Base-by-base conservation (phyloP, 2,888 invertebrate genomes). In the Hartigia nigra region DNA sequence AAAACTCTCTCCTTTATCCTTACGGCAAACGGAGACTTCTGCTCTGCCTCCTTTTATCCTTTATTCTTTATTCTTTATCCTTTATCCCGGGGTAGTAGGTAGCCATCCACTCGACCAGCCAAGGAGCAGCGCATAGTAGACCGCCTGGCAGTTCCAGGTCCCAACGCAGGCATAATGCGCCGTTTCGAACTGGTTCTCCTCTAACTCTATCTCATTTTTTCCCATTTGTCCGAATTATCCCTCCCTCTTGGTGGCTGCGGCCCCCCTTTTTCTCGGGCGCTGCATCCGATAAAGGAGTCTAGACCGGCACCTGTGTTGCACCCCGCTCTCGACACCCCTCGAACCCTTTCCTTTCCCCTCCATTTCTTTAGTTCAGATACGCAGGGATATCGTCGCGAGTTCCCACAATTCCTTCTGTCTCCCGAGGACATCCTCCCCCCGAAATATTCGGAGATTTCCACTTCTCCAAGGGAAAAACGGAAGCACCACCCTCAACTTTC, bases 251-350 rank as follows among this genome's bases (percentile, higher is more conserved):
- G 31, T 72, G 31, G 31, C 31, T 72, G 12, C 14, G 31, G 31
- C 72, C 34, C 72, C 72, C 34, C 72, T 72, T 34, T 72, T 34
- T 72, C 72, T 72, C 72, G 31, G 31, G 69, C 74, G 74, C 34
- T 84, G 84, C 83, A 82, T 84, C 81, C 84, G 84, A 89, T 87
- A 88, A 89, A 88, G 86, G 86, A 90, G 91, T 91, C 90, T 91
- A 91, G 91, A 91, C 91, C 90, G 88, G 90, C 91, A 91, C 91
- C 91, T 91, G 91, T 88, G 86, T 12, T 31, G 34, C 34, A 34
- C 84, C 81, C 86, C 82, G 9, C 72, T 72, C 4, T 72, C 4
- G 31, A 72, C 72, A 31, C 72, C 31, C 72, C 31, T 55, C 23
- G 23, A 72, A 32, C 31, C 72, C 39, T 39, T 5, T 1, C 39